Evolutionary conservation across 2,797 vertebrate genomes (phyloP).

Genomic region (Lacerta viridis): DNA sequence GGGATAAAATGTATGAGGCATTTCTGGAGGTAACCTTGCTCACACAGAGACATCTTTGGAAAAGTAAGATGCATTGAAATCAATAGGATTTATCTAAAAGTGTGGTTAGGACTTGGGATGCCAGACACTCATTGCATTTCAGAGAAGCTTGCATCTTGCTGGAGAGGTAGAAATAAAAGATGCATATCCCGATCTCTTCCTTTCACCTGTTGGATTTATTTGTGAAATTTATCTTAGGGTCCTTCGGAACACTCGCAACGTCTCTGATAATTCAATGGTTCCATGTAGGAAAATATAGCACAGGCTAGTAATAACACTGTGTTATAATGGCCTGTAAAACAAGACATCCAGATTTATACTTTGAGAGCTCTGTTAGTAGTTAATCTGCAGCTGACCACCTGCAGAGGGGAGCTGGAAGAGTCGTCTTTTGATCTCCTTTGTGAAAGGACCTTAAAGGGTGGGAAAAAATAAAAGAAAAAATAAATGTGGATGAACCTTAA

Average conservation of each 20-base stretch:
- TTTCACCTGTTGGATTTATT: constrained; percentile 51
- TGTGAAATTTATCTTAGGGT: constrained; percentile 60
- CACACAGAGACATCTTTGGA: background rate
- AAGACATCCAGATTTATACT: constrained; percentile 74
- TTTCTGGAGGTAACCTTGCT: background rate
- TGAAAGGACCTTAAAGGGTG: constrained; percentile 83
- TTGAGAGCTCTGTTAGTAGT: constrained; percentile 78
- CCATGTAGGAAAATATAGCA: constrained; percentile 65
- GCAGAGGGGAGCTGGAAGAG: constrained; percentile 80
- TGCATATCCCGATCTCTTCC: constrained; percentile 10
- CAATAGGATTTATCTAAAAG: background rate
- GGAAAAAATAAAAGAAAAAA: constrained; percentile 77
- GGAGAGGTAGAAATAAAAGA: constrained; percentile 41
- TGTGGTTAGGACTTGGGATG: background rate
- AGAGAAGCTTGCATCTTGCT: constrained; percentile 42
- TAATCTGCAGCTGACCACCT: constrained; percentile 82
- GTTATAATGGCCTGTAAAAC: constrained; percentile 69
- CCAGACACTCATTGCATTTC: constrained; percentile 10
- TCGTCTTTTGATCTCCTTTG: constrained; percentile 84
- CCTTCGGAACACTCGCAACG: constrained; percentile 63
- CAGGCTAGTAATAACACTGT: constrained; percentile 61
- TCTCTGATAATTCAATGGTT: constrained; percentile 62
- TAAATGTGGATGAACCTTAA: constrained; percentile 84
- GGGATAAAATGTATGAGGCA: too few species aligned
- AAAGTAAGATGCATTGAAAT: background rate